These are phyloP conservation scores for Argentina silus DNA, from an alignment of 2,797 vertebrate genomes.

Conservation along the genomic window DNA sequence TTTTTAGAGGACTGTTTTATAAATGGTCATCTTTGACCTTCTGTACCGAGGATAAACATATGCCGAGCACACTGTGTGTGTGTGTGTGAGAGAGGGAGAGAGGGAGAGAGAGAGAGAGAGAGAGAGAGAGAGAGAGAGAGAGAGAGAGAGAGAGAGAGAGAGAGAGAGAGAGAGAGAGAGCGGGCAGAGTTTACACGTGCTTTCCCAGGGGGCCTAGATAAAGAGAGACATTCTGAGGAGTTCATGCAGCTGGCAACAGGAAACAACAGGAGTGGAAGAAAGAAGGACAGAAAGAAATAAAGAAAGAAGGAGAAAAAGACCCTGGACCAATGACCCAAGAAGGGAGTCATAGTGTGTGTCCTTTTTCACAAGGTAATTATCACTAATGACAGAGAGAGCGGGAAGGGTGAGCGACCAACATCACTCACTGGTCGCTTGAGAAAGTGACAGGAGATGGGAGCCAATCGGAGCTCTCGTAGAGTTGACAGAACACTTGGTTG, in stretches of 20 bases:
- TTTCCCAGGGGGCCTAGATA: slow-evolving; percentile 42
- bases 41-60: slow-evolving; percentile 15
- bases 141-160: slow-evolving; percentile 16
- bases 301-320: neutral
- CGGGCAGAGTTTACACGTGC: slow-evolving; percentile 10
- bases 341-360: slow-evolving; percentile 21
- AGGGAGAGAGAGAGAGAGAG: neutral
- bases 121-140: neutral
- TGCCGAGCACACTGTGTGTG: neutral
- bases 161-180: neutral
- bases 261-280: slow-evolving; percentile 37
- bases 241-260: slow-evolving; percentile 53
- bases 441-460: slow-evolving; percentile 20
- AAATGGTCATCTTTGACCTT: slow-evolving; percentile 2
- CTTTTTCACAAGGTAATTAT: slow-evolving; percentile 42
- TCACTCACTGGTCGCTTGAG: slow-evolving; percentile 31
- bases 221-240: slow-evolving; percentile 34
- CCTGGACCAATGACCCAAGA: slow-evolving; percentile 21
- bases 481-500: neutral
- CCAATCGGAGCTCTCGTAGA: slow-evolving; percentile 5
- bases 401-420: slow-evolving; percentile 13
- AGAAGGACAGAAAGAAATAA: slow-evolving; percentile 20
- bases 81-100: neutral
- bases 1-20: neutral
- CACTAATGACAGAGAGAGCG: slow-evolving; percentile 40